These are phyloP conservation scores for Mycalesis mineus DNA, from an alignment of 2,888 invertebrate genomes.

Conservation along the genomic window DNA sequence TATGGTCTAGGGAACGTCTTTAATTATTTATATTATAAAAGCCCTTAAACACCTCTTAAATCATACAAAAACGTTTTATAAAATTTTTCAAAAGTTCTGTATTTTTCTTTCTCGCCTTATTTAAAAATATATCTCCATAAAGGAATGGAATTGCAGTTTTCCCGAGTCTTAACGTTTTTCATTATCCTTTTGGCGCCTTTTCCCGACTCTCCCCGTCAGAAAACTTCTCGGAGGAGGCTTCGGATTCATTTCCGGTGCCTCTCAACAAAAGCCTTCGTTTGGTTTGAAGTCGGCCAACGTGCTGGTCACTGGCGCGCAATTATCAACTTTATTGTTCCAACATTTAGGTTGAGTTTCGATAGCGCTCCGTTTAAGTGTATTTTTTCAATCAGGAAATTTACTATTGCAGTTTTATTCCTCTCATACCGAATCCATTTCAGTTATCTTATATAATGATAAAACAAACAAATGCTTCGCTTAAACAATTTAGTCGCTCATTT, in stretches of 20 bases:
- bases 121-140: not conserved
- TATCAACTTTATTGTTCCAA: constrained; percentile 1
- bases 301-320: constrained; percentile 5
- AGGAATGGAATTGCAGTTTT: constrained; percentile 16
- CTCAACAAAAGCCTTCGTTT: constrained; percentile 23
- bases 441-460: not conserved
- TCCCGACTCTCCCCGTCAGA: constrained; percentile 14
- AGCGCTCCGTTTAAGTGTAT: not conserved
- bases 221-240: constrained; percentile 14
- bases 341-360: not conserved
- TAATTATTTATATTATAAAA: no score
- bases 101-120: not conserved
- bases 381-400: constrained; percentile 4
- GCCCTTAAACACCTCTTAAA: no score
- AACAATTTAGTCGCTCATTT: no score
- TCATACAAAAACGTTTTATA: no score
- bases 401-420: not conserved
- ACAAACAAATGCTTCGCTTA: no score
- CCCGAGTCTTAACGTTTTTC: constrained; percentile 15
- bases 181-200: constrained; percentile 12
- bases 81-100: no score
- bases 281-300: constrained; percentile 19
- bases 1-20: no score
- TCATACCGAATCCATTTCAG: not conserved
- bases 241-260: constrained; percentile 24